phyloP scores from a whole-genome alignment of 2,113 vertebrate species.

The Oncorhynchus mykiss region DNA sequence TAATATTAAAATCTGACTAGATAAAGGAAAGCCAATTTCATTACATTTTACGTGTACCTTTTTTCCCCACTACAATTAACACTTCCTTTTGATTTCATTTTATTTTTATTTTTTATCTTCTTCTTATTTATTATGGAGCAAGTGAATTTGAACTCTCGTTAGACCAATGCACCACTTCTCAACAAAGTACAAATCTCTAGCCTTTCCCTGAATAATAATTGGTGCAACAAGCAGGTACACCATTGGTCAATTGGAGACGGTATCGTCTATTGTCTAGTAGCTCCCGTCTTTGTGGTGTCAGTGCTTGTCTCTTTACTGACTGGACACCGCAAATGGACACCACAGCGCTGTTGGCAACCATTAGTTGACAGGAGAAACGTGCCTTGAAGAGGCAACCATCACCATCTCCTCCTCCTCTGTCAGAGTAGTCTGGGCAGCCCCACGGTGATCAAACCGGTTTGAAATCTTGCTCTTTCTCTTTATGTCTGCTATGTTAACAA shows the following conservation, averaged over 20 bases:
- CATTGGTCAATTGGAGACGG: neutral
- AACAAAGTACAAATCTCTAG: neutral
- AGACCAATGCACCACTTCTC: slow-evolving; percentile 23
- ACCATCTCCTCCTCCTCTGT: slow-evolving; percentile 39
- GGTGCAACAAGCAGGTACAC: neutral
- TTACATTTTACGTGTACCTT: slow-evolving; percentile 33
- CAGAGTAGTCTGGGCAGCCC: slow-evolving; percentile 63
- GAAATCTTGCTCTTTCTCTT: slow-evolving; percentile 59
- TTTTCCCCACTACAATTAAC: no score
- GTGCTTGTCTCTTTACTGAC: slow-evolving; percentile 51
- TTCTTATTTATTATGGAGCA: slow-evolving; percentile 54
- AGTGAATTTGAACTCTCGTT: slow-evolving; percentile 38
- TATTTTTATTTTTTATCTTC: slow-evolving; percentile 14
- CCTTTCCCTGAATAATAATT: neutral
- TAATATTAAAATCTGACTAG: slow-evolving; percentile 51
- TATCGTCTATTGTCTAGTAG: slow-evolving; percentile 34
- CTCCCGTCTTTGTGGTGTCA: slow-evolving; percentile 54
- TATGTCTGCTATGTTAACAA: slow-evolving; percentile 67
- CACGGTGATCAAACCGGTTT: slow-evolving; percentile 67
- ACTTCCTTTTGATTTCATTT: slow-evolving; percentile 17
- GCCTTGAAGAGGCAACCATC: slow-evolving; percentile 53
- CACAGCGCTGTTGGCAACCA: slow-evolving; percentile 59
- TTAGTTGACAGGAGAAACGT: slow-evolving; percentile 51
- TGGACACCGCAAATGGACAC: slow-evolving; percentile 55
- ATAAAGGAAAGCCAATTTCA: slow-evolving; percentile 63